Conservation (phyloP, 1,140 invertebrate species). For the Camponotus vicinus region DNA sequence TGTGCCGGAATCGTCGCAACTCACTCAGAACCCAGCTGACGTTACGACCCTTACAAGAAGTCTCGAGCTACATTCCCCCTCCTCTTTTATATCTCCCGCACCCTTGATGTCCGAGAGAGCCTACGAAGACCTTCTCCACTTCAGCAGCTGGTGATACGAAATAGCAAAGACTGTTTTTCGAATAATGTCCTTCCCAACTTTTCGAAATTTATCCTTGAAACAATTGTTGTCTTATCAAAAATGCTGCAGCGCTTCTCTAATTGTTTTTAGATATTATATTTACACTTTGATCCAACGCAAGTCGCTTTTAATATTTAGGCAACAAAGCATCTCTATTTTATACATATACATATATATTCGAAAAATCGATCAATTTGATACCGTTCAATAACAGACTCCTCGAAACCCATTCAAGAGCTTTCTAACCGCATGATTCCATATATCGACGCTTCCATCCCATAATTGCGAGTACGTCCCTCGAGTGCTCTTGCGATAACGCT, state of each 20-base stretch:
- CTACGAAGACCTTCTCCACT: slow-evolving; percentile 55
- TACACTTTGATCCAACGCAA: background rate
- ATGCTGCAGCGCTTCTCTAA: background rate
- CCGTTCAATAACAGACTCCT: slow-evolving; percentile 42
- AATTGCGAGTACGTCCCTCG: slow-evolving; percentile 70
- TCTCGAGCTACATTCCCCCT: slow-evolving; percentile 39
- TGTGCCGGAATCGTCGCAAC: slow-evolving; percentile 66
- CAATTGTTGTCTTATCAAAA: background rate
- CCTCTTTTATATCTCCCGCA: slow-evolving; percentile 32
- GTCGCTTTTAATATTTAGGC: background rate
- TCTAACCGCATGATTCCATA: slow-evolving; percentile 61
- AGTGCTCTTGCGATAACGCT: slow-evolving; percentile 67
- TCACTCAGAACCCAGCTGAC: slow-evolving; percentile 76
- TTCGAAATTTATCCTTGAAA: slow-evolving; percentile 36
- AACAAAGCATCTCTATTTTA: background rate
- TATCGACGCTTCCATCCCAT: slow-evolving; percentile 70
- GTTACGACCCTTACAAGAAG: slow-evolving; percentile 67
- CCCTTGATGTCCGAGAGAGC: slow-evolving; percentile 8
- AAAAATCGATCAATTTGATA: slow-evolving; percentile 7
- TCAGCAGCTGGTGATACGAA: slow-evolving; percentile 70
- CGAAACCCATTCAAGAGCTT: slow-evolving; percentile 46
- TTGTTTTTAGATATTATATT: background rate
- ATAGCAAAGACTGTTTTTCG: slow-evolving; percentile 65
- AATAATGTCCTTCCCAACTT: slow-evolving; percentile 62
- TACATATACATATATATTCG: no score